Base-by-base conservation (phyloP, 2,797 vertebrate species). In the Falco cherrug region DNA sequence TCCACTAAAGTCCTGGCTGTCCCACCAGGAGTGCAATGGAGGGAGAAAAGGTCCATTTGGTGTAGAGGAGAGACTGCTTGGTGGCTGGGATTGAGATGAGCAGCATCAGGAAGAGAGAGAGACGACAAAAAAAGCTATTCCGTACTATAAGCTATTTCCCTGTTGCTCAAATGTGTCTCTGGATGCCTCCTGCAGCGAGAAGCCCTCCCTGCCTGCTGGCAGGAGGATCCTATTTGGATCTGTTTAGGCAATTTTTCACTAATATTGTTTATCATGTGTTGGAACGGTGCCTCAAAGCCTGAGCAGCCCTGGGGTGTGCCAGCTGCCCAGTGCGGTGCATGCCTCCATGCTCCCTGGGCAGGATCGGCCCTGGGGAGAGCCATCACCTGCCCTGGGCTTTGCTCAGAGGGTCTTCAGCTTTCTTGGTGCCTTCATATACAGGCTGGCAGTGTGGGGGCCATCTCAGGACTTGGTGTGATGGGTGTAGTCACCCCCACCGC, bases 171-270 rank as follows among this genome's bases (percentile, higher is more conserved):
- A 6, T 0, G 0, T 0, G 1, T 86, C 28, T 51, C 79, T 22
- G 76, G n/a, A 45, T 13, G 63, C 84, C 56, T 90, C 93, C 86
- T 84, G 91, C 81, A 60, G 96, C 0, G 81, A 96, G 70, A 19
- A 53, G 73, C 74, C 57, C 33, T 81, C 61, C 70, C 67, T 67
- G 87, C 77, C 73, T 94, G 73, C 81, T 96, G 88, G 91, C 95
- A 93, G 67, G 48, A 95, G 80, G 64, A 82, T 91, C 67, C 77
- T 22, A 4, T 79, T 95, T 95, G 95, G 80, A 73, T 95, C 76
- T 80, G 47, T 88, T 95, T 74, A 76, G 67, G 73, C 20, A 16
- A 78, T 79, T 83, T 90, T 95, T 79, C 15, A 5, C 88, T 89
- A 88, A 93, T 95, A 87, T 94, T 91, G 77, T 90, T 95, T 91